Conservation (phyloP, 2,113 vertebrate species). For the Dermatemys mawii region DNA sequence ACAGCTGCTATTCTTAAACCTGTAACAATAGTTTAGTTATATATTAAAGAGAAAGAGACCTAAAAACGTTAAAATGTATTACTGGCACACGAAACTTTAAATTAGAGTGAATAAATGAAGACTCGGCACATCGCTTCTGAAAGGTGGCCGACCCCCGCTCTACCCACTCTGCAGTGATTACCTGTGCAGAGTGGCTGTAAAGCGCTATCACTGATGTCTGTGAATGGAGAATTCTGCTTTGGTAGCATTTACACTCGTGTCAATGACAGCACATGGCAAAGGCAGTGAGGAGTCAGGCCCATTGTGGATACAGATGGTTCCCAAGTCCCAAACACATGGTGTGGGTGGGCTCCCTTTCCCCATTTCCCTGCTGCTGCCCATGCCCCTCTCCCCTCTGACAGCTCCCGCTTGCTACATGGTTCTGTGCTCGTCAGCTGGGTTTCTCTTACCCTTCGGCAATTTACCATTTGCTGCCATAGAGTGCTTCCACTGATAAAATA, state of each 20-base stretch:
- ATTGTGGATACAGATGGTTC: not conserved
- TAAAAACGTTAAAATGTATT: too few relatives aligned
- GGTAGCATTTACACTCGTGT: not conserved
- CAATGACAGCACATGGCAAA: not conserved
- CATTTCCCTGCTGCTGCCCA: not conserved
- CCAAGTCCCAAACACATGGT: not conserved
- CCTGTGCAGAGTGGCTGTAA: not conserved
- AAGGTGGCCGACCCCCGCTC: too few relatives aligned
- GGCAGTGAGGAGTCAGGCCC: not conserved
- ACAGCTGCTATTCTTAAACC: too few relatives aligned
- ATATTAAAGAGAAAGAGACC: too few relatives aligned
- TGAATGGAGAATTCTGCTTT: not conserved
- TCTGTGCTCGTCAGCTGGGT: not conserved
- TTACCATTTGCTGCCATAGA: not conserved
- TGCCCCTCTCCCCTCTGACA: not conserved
- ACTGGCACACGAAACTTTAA: too few relatives aligned
- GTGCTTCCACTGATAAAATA: not conserved
- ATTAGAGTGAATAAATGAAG: too few relatives aligned
- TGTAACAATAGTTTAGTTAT: too few relatives aligned
- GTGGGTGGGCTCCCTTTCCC: not conserved
- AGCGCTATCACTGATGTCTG: not conserved
- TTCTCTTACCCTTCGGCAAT: not conserved
- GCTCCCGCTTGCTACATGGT: not conserved
- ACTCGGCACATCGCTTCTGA: too few relatives aligned
- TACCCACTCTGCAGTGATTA: not conserved